These are phyloP conservation scores for Pseudomugil gertrudae DNA, from an alignment of 2,797 vertebrate genomes.

Conservation along the genomic window DNA sequence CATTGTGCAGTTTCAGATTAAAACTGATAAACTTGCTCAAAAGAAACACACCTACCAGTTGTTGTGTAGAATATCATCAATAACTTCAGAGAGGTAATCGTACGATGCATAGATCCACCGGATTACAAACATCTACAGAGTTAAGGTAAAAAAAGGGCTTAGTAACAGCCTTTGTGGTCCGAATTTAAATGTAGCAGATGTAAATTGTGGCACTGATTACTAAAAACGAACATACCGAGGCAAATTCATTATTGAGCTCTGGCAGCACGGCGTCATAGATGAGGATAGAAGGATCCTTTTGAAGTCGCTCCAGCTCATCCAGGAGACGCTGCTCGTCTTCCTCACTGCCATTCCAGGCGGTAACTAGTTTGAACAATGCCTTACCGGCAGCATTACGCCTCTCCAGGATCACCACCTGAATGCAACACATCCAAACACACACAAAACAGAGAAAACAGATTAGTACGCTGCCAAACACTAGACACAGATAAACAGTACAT, in stretches of 20 bases:
- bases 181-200: background rate
- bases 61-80: constrained; percentile 91
- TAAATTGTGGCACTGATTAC: background rate
- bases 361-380: constrained; percentile 85
- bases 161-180: background rate
- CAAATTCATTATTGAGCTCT: constrained; percentile 92
- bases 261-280: constrained; percentile 86
- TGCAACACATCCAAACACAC: background rate
- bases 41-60: constrained; percentile 86
- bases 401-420: constrained; percentile 92
- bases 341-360: constrained; percentile 89
- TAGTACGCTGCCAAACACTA: too few species aligned
- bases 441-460: background rate
- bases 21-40: background rate
- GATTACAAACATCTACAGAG: constrained; percentile 88
- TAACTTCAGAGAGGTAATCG: constrained; percentile 88
- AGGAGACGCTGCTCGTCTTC: constrained; percentile 87
- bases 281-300: constrained; percentile 89
- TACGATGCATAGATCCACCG: constrained; percentile 88
- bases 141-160: background rate
- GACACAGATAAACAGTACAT: too few species aligned
- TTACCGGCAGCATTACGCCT: constrained; percentile 88
- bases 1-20: background rate
- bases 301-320: constrained; percentile 88
- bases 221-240: constrained; percentile 82